Evolutionary conservation across 1,140 invertebrate species (phyloP).

Genomic region (Cotesia vestalis): DNA sequence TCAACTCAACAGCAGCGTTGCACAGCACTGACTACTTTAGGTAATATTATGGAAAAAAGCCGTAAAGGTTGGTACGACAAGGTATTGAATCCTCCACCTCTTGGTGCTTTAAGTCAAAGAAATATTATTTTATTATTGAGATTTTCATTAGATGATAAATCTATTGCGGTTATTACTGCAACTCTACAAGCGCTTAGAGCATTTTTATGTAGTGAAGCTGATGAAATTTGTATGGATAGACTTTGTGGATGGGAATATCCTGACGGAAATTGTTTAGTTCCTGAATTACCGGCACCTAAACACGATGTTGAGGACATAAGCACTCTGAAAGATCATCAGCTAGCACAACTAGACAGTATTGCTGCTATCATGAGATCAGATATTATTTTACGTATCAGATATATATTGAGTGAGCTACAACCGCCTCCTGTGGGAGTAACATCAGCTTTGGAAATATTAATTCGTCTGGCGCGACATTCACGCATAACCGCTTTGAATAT

Average conservation of each 20-base stretch:
- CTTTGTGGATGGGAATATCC: slow-evolving; percentile 72
- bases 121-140: slow-evolving; percentile 82
- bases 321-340: slow-evolving; percentile 83
- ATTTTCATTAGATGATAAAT: slow-evolving; percentile 85
- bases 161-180: slow-evolving; percentile 76
- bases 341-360: slow-evolving; percentile 80
- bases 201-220: slow-evolving; percentile 77
- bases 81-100: slow-evolving; percentile 63
- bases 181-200: slow-evolving; percentile 77
- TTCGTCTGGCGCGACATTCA: slow-evolving; percentile 74
- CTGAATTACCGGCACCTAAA: slow-evolving; percentile 69
- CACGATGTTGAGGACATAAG: slow-evolving; percentile 70
- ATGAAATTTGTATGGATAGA: slow-evolving; percentile 79
- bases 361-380: slow-evolving; percentile 79
- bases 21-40: slow-evolving; percentile 79
- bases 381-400: slow-evolving; percentile 77
- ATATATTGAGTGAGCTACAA: slow-evolving; percentile 73
- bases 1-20: slow-evolving; percentile 80
- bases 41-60: slow-evolving; percentile 80
- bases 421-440: slow-evolving; percentile 73
- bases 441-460: slow-evolving; percentile 76
- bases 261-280: slow-evolving; percentile 59
- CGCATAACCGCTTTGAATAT: slow-evolving; percentile 70
- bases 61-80: slow-evolving; percentile 78
- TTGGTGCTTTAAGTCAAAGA: slow-evolving; percentile 68